Evolutionary conservation across 2,888 invertebrate species (phyloP).

Genomic region (Xiphydria camelus): DNA sequence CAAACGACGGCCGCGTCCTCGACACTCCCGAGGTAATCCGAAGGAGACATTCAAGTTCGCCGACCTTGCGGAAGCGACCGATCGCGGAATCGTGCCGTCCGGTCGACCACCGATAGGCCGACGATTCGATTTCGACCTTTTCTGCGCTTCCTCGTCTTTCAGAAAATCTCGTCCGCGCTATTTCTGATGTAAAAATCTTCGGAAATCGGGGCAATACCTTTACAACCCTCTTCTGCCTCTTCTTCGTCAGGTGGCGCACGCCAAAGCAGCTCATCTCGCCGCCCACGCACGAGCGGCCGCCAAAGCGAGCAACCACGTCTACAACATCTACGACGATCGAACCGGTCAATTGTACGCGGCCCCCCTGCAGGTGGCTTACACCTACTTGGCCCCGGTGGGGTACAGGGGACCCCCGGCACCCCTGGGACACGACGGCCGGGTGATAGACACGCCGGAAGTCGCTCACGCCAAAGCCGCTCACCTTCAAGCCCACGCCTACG

Average conservation of each 20-base stretch:
- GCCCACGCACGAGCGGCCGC: slow-evolving; percentile 50
- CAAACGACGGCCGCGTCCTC: slow-evolving; percentile 32
- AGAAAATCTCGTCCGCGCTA: no score
- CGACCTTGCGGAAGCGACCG: no score
- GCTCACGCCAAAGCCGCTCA: slow-evolving; percentile 49
- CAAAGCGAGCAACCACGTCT: slow-evolving; percentile 28
- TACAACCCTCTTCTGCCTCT: no score
- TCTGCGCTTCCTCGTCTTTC: no score
- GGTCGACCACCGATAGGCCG: no score
- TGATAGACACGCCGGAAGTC: slow-evolving; percentile 51
- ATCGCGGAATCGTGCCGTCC: no score
- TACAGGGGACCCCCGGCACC: slow-evolving; percentile 38
- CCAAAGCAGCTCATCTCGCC: slow-evolving; percentile 56
- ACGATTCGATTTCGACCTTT: no score
- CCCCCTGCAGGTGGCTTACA: slow-evolving; percentile 34
- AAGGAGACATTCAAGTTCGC: no score
- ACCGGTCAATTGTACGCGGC: slow-evolving; percentile 27
- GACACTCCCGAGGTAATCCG: slow-evolving; percentile 38
- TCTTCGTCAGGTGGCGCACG: slow-evolving; percentile 57
- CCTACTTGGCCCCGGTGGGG: slow-evolving; percentile 16
- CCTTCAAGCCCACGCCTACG: slow-evolving; percentile 38
- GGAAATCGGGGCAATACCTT: no score
- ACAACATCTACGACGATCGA: slow-evolving; percentile 27
- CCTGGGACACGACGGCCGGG: slow-evolving; percentile 45
- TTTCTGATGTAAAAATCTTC: no score